Evolutionary conservation across 2,113 vertebrate species (phyloP), one percentile per base, ranked within the genome.

Genomic region (Oriolus oriolus): DNA sequence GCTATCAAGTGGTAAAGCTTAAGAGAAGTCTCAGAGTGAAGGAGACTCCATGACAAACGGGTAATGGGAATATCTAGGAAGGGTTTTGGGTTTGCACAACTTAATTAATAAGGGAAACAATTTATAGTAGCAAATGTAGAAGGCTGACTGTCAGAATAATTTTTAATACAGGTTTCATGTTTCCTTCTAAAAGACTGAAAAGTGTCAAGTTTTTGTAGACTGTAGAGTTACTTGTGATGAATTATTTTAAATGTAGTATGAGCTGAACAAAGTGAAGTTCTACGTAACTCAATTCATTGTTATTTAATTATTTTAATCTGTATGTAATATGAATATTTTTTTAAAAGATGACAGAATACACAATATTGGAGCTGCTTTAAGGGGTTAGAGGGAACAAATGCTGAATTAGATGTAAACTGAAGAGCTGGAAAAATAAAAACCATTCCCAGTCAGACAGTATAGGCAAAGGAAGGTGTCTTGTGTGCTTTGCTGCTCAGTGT

Each of bases 271-370:
- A 78, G 33, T 61, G 15, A 41, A 53, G 23, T 70, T 66, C 31
- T 76, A 1, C 0, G 0, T 63, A 61, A 39, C 18, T 70, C 16
- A 47, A 12, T 80, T 83, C 5, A 28, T 27, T 71, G 39, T 17
- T 7, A 12, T 35, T 75, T 84, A 19, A n/a, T 87, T 83, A 44
- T 54, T 90, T 83, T 22, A 13, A 56, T 56, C 18, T 39, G 3
- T 37, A 27, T 0, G 0, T 49, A 69, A 41, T 56, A 19, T 4
- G 10, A 69, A 49, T 61, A 7, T 31, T 54, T 47, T 47, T 64
- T 10, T 8, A 45, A 81, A 54, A 22, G 26, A 27, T 42, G 56
- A 16, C 3, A 2, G 21, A 75, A 50, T 66, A 15, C 23, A 42
- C 9, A 47, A 0, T 57, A 21, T 22, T 37, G 27, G 44, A 87